These are phyloP conservation scores for Luscinia megarhynchos DNA, from an alignment of 2,797 vertebrate genomes.

Conservation along the genomic window DNA sequence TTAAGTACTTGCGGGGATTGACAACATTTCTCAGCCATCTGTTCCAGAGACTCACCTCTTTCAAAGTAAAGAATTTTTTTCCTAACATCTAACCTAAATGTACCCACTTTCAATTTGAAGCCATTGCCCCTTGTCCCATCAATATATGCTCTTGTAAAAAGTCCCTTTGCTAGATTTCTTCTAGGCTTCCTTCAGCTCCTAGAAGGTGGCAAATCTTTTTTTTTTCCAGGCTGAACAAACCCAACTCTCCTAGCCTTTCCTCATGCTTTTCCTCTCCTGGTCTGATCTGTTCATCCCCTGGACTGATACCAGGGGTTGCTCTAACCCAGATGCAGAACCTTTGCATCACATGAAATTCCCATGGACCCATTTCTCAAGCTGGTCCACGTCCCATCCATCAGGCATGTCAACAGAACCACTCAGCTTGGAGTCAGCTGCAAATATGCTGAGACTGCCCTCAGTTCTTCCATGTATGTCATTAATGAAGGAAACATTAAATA, in stretches of 20 bases:
- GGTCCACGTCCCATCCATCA: not conserved
- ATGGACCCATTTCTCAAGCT: not conserved
- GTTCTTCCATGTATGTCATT: not conserved
- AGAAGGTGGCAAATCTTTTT: not conserved
- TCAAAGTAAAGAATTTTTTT: not conserved
- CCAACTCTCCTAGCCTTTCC: not conserved
- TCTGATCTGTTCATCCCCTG: not conserved
- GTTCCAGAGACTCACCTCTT: not conserved
- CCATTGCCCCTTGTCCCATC: fast-evolving
- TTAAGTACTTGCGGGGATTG: too few relatives aligned
- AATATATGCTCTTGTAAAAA: not conserved
- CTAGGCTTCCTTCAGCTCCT: not conserved
- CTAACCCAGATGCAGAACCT: not conserved
- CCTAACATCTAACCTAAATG: not conserved
- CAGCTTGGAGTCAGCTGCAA: not conserved
- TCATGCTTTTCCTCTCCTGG: not conserved
- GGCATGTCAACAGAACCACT: not conserved
- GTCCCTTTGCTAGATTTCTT: not conserved
- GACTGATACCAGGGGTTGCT: not conserved
- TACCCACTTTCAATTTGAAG: fast-evolving
- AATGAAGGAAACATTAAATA: not conserved
- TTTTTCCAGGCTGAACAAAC: not conserved
- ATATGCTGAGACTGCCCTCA: not conserved
- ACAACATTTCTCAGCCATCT: not conserved
- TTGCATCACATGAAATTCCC: not conserved